Percentiles rank a stretch among this genome's conserved stretches.
These are phyloP conservation scores for Reinhardtius hippoglossoides DNA, from an alignment of 2,113 vertebrate species.

Conservation along the genomic window DNA sequence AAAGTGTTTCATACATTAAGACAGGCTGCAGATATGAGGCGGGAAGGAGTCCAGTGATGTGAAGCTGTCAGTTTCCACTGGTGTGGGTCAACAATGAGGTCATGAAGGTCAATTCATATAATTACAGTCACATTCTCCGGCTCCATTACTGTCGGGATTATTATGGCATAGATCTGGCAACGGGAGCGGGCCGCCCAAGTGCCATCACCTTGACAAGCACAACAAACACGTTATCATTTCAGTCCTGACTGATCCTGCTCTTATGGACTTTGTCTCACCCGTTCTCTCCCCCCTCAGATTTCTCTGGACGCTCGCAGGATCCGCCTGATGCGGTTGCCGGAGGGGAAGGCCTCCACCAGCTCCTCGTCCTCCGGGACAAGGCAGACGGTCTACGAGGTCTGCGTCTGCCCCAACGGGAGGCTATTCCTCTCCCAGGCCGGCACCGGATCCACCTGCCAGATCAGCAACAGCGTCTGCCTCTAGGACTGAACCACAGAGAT, in stretches of 20 bases:
- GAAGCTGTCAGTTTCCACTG: no score
- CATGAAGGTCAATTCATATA: no score
- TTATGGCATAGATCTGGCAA: no score
- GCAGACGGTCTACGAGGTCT: slow-evolving; percentile 97
- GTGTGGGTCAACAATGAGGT: no score
- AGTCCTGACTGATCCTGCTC: no score
- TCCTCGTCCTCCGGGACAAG: slow-evolving; percentile 85
- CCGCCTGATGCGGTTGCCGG: slow-evolving; percentile 92
- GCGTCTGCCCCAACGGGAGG: slow-evolving; percentile 94
- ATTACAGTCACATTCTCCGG: no score
- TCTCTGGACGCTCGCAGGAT: slow-evolving; percentile 93
- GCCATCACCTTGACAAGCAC: no score
- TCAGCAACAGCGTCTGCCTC: slow-evolving; percentile 95
- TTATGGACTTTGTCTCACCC: neutral
- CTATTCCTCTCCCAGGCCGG: slow-evolving; percentile 97
- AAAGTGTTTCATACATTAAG: no score
- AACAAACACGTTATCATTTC: no score
- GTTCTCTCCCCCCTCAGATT: slow-evolving; percentile 83
- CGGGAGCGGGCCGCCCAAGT: no score
- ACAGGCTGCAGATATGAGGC: no score
- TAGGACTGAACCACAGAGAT: slow-evolving; percentile 70
- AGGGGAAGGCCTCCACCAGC: slow-evolving; percentile 88
- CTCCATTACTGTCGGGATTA: no score
- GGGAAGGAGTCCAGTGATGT: neutral
- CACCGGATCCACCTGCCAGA: slow-evolving; percentile 94